These are phyloP conservation scores for Arctopsyche grandis DNA, from an alignment of 1,140 invertebrate genomes.

Conservation along the genomic window DNA sequence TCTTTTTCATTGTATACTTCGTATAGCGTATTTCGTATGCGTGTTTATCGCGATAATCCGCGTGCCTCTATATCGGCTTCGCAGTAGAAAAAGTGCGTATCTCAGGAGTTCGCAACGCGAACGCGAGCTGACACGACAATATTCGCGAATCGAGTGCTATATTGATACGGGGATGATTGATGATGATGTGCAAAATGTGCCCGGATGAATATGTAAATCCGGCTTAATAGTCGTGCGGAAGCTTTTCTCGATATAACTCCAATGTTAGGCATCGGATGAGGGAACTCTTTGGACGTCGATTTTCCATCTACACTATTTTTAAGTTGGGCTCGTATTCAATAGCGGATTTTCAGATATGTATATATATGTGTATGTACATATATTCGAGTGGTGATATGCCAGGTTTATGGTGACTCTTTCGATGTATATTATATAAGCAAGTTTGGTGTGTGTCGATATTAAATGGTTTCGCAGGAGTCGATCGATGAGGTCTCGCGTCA, in stretches of 20 bases:
- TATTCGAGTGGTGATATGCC: too few relatives aligned
- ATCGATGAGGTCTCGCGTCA: background rate
- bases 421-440: too few relatives aligned
- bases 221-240: background rate
- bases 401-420: too few relatives aligned
- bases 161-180: slow-evolving; percentile 35
- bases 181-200: slow-evolving; percentile 29
- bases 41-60: background rate
- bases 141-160: slow-evolving; percentile 19
- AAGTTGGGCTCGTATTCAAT: too few relatives aligned
- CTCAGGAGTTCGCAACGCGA: background rate
- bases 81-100: background rate
- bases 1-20: background rate
- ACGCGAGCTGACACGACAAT: slow-evolving; percentile 17
- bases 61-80: background rate
- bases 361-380: too few relatives aligned
- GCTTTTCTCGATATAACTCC: background rate
- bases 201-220: slow-evolving; percentile 29
- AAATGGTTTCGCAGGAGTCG: background rate
- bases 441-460: too few relatives aligned
- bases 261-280: too few relatives aligned
- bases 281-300: too few relatives aligned
- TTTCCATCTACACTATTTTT: too few relatives aligned
- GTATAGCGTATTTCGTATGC: background rate
- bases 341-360: too few relatives aligned